Conservation (phyloP, 1,140 invertebrate genomes). For the Ditylenchus dipsaci region DNA sequence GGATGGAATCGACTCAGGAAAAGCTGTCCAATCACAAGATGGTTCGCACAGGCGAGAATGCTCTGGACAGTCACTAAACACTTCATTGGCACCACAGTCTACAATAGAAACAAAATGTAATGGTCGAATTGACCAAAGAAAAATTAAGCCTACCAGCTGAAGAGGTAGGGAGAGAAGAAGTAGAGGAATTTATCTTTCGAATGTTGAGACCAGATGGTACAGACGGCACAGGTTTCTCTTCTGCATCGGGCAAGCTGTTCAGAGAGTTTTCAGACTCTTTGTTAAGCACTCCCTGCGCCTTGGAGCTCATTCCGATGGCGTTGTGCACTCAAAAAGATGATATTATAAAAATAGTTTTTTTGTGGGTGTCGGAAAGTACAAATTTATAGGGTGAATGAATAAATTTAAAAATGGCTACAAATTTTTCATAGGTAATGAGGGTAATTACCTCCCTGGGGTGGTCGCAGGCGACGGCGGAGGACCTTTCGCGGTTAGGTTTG, state of each 20-base stretch:
- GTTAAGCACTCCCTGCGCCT: not conserved
- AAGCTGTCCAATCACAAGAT: conserved; percentile 52
- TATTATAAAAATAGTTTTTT: not conserved
- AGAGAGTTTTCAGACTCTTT: not conserved
- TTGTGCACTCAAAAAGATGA: not conserved
- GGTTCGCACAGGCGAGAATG: conserved; percentile 49
- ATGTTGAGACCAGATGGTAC: conserved; percentile 20
- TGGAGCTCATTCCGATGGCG: not conserved
- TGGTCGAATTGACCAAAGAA: not conserved
- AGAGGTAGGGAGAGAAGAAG: not conserved
- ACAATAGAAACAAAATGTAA: not conserved
- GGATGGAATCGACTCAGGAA: conserved; percentile 51
- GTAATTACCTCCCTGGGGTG: too few relatives aligned
- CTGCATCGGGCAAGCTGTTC: not conserved
- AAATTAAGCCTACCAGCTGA: not conserved
- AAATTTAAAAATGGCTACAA: too few relatives aligned
- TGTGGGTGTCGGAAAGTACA: not conserved
- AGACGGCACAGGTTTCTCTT: not conserved
- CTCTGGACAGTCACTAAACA: conserved; percentile 48
- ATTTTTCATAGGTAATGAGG: too few relatives aligned
- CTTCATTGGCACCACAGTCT: conserved; percentile 48
- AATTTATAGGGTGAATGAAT: not conserved
- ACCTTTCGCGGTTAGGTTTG: too few relatives aligned
- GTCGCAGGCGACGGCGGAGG: too few relatives aligned
- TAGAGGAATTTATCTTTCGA: not conserved